Evolutionary conservation across 2,113 vertebrate species (phyloP), one percentile per base, ranked within the genome.

Genomic region (Pedionomus torquatus): DNA sequence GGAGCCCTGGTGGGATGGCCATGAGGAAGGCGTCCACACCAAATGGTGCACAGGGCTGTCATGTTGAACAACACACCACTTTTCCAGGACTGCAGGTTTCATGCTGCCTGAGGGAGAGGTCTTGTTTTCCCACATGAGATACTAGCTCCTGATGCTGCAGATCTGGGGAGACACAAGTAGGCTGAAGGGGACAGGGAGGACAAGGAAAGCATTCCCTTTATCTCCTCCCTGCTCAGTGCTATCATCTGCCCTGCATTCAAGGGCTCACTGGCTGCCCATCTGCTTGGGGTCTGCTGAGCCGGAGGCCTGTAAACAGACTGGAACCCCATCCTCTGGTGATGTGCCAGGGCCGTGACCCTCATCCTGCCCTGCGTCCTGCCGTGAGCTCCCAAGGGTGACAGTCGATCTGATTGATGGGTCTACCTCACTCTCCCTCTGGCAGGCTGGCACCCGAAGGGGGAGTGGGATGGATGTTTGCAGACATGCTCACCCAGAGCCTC

Each of bases 1-100:
- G 79, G 37, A 24, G 37, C 48, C 61, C 72, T 5, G 37, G 26
- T 57, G 57, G 41, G 44, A 28, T 13, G 33, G 54, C 44, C n/a
- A 17, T 0, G 0, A 37, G 43, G 68, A 55, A 52, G 17, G 54
- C 3, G 1, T 28, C 43, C 24, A 10, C 2, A 2, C 35, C 78
- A 46, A 15, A 15, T 9, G 31, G 61, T 75, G 41, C 75, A 66
- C 33, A 31, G 41, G 10, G 39, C 1, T 60, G 48, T 37, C 17
- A 2, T 31, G 16, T 28, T 13, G 63, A 60, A 18, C 33, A 63
- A 26, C 51, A 20, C 3, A 25, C 4, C 43, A 10, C 48, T 64
- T 69, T 31, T 20, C n/a, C 43, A 58, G 43, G 43, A n/a, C 44
- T 70, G 66, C 17, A 30, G 65, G 64, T 26, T 94, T 79, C 48